These are phyloP conservation scores for Stenchaetothrips biformis DNA, from an alignment of 2,888 invertebrate species.

Conservation along the genomic window DNA sequence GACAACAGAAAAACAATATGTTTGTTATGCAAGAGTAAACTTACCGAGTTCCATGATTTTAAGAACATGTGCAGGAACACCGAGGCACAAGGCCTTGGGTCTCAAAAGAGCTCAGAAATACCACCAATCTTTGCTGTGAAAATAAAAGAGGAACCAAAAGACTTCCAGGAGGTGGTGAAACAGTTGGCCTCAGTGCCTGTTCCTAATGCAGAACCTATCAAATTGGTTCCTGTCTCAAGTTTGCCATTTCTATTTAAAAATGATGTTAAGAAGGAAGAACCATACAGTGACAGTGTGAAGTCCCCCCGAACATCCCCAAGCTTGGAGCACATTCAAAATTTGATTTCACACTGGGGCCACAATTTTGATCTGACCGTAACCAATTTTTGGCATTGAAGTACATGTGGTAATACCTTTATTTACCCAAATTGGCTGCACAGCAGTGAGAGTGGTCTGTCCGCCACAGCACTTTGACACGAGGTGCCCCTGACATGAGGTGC, in stretches of 20 bases:
- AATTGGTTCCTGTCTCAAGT: neutral
- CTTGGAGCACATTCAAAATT: too few species aligned
- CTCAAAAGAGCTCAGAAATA: neutral
- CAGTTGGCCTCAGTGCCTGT: neutral
- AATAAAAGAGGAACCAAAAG: neutral
- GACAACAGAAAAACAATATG: neutral
- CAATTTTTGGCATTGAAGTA: too few species aligned
- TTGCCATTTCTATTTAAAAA: neutral
- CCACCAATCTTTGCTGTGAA: neutral
- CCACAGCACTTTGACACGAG: too few species aligned
- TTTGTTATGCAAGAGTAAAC: neutral
- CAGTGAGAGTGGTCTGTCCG: too few species aligned
- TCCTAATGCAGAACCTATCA: neutral
- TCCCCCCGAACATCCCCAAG: neutral
- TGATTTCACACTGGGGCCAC: too few species aligned
- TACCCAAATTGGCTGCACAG: too few species aligned
- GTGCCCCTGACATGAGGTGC: too few species aligned
- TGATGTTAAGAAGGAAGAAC: neutral
- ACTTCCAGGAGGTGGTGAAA: neutral
- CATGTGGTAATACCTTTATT: too few species aligned
- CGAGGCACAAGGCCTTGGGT: neutral
- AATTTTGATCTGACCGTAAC: too few species aligned
- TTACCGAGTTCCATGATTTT: neutral
- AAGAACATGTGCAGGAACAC: neutral
- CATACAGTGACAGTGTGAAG: neutral